phyloP scores from a whole-genome alignment of 2,113 vertebrate species.

The Triplophysa tibetana region DNA sequence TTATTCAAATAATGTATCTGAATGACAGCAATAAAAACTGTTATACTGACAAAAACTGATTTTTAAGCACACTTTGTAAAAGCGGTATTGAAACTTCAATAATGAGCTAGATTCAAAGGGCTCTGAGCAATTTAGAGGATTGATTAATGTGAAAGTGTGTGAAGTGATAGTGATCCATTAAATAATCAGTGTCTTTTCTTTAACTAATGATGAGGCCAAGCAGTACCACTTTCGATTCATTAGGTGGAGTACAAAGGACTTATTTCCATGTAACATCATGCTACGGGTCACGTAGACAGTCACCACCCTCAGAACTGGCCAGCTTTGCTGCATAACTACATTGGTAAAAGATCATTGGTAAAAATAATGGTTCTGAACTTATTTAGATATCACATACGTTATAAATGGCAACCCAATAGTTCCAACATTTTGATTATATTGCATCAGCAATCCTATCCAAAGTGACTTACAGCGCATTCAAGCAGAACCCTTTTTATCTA shows the following conservation, averaged over 20 bases:
- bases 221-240: constrained; percentile 18
- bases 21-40: not conserved
- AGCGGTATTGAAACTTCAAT: not conserved
- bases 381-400: no score
- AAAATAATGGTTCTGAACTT: no score
- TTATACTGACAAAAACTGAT: not conserved
- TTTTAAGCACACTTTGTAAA: not conserved
- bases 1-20: not conserved
- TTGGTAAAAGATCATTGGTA: no score
- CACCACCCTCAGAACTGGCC: not conserved
- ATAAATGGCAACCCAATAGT: no score
- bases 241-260: constrained; percentile 24
- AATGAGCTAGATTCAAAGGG: not conserved
- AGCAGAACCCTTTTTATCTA: no score
- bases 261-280: constrained; percentile 10
- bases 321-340: no score
- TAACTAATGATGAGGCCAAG: constrained; percentile 30
- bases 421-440: no score
- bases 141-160: constrained; percentile 15
- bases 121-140: constrained; percentile 8
- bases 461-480: no score
- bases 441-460: no score
- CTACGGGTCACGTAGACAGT: not conserved
- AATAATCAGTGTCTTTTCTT: constrained; percentile 25
- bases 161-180: constrained; percentile 18